Evolutionary conservation across 2,888 invertebrate genomes (phyloP).

Genomic region (Embidobia sp.): DNA sequence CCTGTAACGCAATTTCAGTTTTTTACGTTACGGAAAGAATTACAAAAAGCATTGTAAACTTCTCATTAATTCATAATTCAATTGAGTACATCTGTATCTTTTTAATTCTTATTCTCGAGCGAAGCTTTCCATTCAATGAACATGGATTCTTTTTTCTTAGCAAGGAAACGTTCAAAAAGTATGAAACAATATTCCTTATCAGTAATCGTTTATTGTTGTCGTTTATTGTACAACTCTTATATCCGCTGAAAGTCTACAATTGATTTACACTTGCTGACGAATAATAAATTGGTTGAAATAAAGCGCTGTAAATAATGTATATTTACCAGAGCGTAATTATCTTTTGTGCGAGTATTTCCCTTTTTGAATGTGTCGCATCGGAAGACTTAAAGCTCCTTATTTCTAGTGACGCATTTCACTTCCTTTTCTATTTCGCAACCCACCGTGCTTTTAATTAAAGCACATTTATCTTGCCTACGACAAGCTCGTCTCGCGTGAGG

Average conservation of each 20-base stretch:
- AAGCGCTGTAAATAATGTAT: constrained; percentile 25
- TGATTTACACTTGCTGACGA: neutral
- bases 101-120: constrained; percentile 8
- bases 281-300: constrained; percentile 2
- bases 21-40: neutral
- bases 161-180: neutral
- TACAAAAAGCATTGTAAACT: constrained; percentile 21
- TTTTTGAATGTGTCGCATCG: constrained; percentile 44
- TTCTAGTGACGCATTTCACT: constrained; percentile 42
- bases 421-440: constrained; percentile 44
- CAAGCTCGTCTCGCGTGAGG: constrained; percentile 40
- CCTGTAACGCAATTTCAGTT: neutral
- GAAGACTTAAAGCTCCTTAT: constrained; percentile 48
- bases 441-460: constrained; percentile 58
- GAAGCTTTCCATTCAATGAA: constrained; percentile 21
- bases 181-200: neutral
- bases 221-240: constrained; percentile 1
- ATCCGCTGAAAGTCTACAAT: too few relatives aligned
- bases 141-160: neutral
- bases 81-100: constrained; percentile 15
- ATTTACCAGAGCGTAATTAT: constrained; percentile 44
- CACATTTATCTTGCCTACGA: constrained; percentile 51
- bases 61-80: constrained; percentile 16
- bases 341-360: constrained; percentile 37
- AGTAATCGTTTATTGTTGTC: neutral